These are phyloP conservation scores for Lasioglossum zephyrum DNA, from an alignment of 2,888 invertebrate species.

Conservation along the genomic window DNA sequence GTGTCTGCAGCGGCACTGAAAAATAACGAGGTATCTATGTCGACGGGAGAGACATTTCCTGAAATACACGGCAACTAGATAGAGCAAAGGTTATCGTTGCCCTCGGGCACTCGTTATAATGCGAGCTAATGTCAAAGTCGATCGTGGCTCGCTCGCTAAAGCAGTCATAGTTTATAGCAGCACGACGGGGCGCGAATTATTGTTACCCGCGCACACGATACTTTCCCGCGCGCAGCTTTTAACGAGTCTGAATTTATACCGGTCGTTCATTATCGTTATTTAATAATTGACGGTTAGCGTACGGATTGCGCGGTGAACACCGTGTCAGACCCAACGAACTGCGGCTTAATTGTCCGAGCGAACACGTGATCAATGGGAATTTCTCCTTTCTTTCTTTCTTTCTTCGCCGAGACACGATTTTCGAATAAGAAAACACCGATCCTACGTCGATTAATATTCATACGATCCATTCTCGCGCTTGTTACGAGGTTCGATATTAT, in stretches of 20 bases:
- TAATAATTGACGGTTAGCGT: conserved; percentile 48
- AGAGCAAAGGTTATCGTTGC: conserved; percentile 50
- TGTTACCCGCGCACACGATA: conserved; percentile 34
- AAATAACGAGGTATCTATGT: conserved; percentile 35
- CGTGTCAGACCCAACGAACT: conserved; percentile 3
- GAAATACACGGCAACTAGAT: conserved; percentile 44
- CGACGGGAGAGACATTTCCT: conserved; percentile 47
- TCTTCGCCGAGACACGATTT: conserved; percentile 19
- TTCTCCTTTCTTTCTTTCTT: conserved; percentile 26
- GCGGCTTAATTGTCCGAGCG: conserved; percentile 43
- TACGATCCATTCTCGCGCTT: conserved; percentile 1
- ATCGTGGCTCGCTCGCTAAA: conserved; percentile 39
- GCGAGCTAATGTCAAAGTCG: conserved; percentile 50
- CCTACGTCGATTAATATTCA: conserved; percentile 19
- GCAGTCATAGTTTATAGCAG: conserved; percentile 23
- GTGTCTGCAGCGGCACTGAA: conserved; percentile 12
- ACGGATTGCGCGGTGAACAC: conserved; percentile 31
- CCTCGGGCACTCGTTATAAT: conserved; percentile 52
- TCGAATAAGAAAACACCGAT: conserved; percentile 10
- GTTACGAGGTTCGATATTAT: not conserved
- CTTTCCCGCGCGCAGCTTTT: conserved; percentile 47
- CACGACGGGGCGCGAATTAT: conserved; percentile 38
- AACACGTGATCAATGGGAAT: conserved; percentile 25
- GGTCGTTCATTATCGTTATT: conserved; percentile 57
- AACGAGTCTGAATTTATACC: conserved; percentile 62